phyloP scores from a whole-genome alignment of 2,797 vertebrate species.

The Acropternis orthonyx region DNA sequence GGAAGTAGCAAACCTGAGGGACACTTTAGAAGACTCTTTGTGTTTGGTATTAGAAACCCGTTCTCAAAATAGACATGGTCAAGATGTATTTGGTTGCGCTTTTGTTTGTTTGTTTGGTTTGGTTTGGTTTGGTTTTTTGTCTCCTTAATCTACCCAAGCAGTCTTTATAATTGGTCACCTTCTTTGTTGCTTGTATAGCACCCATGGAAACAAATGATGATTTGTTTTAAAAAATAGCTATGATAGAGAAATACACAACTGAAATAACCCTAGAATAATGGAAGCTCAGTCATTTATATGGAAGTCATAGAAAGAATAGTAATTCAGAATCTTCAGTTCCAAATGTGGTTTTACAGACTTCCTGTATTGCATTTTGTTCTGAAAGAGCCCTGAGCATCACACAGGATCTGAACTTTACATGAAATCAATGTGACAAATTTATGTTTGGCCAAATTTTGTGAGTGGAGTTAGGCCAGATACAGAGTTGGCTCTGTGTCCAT shows the following conservation, averaged over 20 bases:
- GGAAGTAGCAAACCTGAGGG: background rate
- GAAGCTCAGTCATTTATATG: background rate
- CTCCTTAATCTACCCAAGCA: background rate
- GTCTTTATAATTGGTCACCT: background rate
- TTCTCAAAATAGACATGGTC: background rate
- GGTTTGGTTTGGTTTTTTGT: background rate
- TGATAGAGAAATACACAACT: background rate
- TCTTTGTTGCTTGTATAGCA: background rate
- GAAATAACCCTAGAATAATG: background rate
- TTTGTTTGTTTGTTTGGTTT: too few species aligned
- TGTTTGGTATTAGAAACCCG: background rate
- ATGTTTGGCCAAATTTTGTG: slow-evolving; percentile 16
- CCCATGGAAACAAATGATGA: background rate
- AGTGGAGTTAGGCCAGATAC: background rate
- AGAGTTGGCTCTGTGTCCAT: background rate
- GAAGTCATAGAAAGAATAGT: background rate
- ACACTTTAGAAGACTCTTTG: background rate
- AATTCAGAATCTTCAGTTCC: background rate
- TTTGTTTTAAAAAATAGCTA: background rate
- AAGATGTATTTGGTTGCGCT: background rate
- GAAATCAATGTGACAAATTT: background rate
- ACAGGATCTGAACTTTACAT: background rate
- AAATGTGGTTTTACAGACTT: background rate
- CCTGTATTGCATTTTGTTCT: background rate
- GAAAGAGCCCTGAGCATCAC: background rate